A percentile compares a stretch with the other conserved stretches of the same genome.
Evolutionary conservation across 2,113 vertebrate species (phyloP).

Genomic region (Megalops atlanticus): DNA sequence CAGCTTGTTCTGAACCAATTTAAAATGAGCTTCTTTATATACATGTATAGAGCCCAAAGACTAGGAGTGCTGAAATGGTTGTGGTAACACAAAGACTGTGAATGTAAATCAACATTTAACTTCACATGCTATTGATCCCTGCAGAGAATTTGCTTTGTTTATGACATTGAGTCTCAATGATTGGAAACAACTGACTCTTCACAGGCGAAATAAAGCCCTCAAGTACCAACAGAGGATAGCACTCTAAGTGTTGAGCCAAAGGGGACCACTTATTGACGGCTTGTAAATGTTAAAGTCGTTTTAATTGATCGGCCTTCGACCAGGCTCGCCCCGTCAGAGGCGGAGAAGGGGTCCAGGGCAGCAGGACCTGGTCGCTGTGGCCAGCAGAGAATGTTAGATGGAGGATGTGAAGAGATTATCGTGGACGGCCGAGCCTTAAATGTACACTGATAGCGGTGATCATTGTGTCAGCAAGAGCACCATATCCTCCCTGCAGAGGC

Average conservation of each 20-base stretch:
- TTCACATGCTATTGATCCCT: slow-evolving; percentile 32
- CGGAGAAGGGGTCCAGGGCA: neutral
- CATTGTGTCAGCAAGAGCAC: too few relatives aligned
- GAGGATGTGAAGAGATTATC: slow-evolving; percentile 69
- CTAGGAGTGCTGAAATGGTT: neutral
- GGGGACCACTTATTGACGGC: slow-evolving; percentile 75
- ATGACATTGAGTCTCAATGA: slow-evolving; percentile 65
- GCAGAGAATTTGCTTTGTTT: slow-evolving; percentile 59
- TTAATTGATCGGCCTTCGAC: slow-evolving; percentile 78
- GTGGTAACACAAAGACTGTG: slow-evolving; percentile 24
- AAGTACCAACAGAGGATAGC: slow-evolving; percentile 56
- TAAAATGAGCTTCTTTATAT: neutral
- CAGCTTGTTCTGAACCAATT: neutral
- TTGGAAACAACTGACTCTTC: slow-evolving; percentile 55
- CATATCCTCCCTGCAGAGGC: too few relatives aligned
- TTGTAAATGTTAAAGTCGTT: slow-evolving; percentile 77
- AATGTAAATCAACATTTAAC: slow-evolving; percentile 49
- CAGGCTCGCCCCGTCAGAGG: slow-evolving; percentile 49
- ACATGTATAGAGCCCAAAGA: neutral
- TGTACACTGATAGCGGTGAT: too few relatives aligned
- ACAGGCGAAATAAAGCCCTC: slow-evolving; percentile 54
- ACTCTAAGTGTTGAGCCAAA: slow-evolving; percentile 56
- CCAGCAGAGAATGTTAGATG: neutral
- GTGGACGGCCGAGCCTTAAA: slow-evolving; percentile 62
- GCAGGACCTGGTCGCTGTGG: too few relatives aligned